These are phyloP conservation scores for Saccostrea cuccullata DNA, from an alignment of 1,140 invertebrate species.

Conservation along the genomic window DNA sequence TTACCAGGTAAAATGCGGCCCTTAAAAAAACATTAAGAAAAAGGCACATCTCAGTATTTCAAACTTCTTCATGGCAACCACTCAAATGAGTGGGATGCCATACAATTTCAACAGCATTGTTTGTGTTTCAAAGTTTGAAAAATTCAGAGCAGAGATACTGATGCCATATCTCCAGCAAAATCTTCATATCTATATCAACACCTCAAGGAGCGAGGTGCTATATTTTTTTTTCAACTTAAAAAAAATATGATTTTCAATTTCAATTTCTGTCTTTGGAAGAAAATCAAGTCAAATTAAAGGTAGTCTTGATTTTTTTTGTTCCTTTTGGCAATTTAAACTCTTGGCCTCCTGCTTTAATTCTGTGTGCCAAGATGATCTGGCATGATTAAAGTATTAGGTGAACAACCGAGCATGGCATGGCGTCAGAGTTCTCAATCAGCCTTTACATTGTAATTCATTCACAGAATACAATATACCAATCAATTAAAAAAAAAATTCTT, in stretches of 20 bases:
- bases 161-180: background rate
- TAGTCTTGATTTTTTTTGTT: background rate
- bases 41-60: background rate
- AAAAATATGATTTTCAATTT: background rate
- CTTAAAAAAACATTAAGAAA: background rate
- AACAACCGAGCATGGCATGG: conserved; percentile 6
- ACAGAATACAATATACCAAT: no score
- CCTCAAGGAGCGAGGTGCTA: no score
- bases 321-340: conserved; percentile 18
- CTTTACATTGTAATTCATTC: background rate
- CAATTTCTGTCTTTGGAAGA: background rate
- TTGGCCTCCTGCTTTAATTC: background rate
- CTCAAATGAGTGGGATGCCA: background rate
- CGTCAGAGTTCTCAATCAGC: background rate
- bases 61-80: background rate
- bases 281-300: background rate
- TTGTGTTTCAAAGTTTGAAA: background rate
- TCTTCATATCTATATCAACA: background rate
- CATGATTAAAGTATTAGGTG: conserved; percentile 22
- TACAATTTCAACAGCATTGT: background rate
- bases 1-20: background rate
- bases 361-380: background rate
- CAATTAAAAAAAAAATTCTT: no score
- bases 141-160: background rate
- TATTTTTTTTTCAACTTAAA: no score